Percentiles rank a stretch among this genome's conserved stretches.
Conservation (phyloP, 2,113 vertebrate genomes). For the Spizaetus ornatus region DNA sequence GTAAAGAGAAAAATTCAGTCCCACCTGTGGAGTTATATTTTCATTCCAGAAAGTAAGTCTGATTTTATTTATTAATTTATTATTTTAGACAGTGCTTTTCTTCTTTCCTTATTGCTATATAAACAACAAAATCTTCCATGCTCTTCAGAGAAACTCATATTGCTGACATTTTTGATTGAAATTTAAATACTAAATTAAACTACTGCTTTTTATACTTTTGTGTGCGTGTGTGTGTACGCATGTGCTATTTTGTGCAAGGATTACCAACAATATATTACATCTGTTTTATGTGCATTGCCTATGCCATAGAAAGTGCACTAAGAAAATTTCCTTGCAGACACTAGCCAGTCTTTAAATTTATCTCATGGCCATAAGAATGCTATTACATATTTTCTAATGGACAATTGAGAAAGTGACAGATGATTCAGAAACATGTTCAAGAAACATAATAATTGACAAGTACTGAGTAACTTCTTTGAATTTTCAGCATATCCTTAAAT, state of each 20-base stretch:
- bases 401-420: not conserved
- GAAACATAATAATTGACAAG: not conserved
- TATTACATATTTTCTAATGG: not conserved
- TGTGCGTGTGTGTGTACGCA: no score
- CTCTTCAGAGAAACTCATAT: not conserved
- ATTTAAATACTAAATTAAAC: not conserved
- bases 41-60: not conserved
- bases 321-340: not conserved
- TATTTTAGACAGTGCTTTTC: not conserved
- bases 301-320: not conserved
- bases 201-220: not conserved
- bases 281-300: not conserved
- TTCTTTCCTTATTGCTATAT: not conserved
- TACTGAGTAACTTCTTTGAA: not conserved
- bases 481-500: not conserved
- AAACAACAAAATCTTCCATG: not conserved
- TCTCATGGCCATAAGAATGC: not conserved
- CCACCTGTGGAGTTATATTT: not conserved
- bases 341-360: not conserved
- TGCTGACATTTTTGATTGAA: not conserved
- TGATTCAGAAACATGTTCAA: not conserved
- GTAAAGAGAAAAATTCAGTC: not conserved
- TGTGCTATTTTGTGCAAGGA: not conserved
- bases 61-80: not conserved
- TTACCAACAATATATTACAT: not conserved